These are phyloP conservation scores for Harmothoe impar DNA, from an alignment of 2,888 invertebrate genomes.

Conservation along the genomic window DNA sequence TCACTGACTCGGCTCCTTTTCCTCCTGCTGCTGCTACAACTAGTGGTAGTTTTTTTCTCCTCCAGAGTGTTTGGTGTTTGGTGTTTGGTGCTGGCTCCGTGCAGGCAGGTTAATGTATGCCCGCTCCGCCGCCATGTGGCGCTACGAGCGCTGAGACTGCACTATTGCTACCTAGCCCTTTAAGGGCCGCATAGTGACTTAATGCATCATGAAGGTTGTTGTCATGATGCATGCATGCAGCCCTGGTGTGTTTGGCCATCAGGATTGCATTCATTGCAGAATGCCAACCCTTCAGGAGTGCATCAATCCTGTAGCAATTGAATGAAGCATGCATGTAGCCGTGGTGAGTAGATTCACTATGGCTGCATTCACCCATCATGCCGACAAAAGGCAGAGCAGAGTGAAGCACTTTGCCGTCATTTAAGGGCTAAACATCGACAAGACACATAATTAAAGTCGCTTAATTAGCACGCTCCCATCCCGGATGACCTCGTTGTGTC, in stretches of 20 bases:
- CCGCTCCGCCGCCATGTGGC: not conserved
- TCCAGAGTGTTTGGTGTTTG: not conserved
- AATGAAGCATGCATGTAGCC: no score
- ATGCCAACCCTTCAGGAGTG: no score
- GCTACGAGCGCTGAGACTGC: not conserved
- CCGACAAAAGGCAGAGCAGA: no score
- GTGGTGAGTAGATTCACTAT: no score
- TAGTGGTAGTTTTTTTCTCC: not conserved
- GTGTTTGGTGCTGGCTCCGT: not conserved
- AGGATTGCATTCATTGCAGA: no score
- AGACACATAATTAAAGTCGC: slow-evolving; percentile 15
- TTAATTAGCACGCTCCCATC: not conserved
- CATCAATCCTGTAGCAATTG: no score
- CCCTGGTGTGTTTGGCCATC: no score
- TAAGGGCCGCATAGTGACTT: no score
- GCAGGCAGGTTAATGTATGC: not conserved
- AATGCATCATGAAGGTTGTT: no score
- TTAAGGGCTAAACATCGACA: not conserved
- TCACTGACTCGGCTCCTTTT: not conserved
- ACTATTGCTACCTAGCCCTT: not conserved
- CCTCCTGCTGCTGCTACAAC: not conserved
- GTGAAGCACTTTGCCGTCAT: no score
- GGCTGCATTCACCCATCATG: no score
- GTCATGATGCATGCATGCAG: no score
- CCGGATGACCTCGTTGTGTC: slow-evolving; percentile 44